Evolutionary conservation across 2,888 invertebrate species (phyloP), one percentile per base, ranked within the genome.

Genomic region (Oscheius onirici): DNA sequence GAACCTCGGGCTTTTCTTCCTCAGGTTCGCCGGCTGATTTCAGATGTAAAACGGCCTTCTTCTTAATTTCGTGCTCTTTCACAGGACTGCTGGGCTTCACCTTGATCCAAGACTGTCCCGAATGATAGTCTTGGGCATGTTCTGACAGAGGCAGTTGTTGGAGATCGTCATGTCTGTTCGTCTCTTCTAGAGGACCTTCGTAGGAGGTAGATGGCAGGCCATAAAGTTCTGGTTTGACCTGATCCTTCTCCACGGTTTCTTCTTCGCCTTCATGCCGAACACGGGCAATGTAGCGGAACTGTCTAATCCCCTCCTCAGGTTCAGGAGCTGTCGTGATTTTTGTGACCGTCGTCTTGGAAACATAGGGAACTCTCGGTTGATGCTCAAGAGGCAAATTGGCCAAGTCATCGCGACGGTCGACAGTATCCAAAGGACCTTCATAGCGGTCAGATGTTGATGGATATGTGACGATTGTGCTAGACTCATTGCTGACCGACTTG

Each of bases 181-280:
- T 49, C 20, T 72, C 72, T 11, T 79, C 75, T 11, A 79, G 55
- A 1, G 72, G 72, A 26, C 78, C 78, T 22, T 74, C 72, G 51
- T 76, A 78, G 17, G 65, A 49, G 2, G 61, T 54, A 1, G 71
- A 46, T 1, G 66, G 20, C 51, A 74, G 71, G 2, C 40, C 57
- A 22, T 77, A 76, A 1, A 20, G 20, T n/a, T 58, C 69, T 15
- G 73, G 73, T 28, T 44, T 41, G 17, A 66, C 40, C 3, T 66
- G 20, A 3, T 40, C 55, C 40, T 71, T 71, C 11, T 71, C 72
- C 24, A 72, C 70, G 1, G 46, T 65, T n/a, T 75, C 75, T 51
- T 72, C 72, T 2, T 75, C 73, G 26, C 75, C 73, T 41, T 69
- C 69, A n/a, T 73, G 73, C 5, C 71, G 58, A 55, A 71, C 44